These are phyloP conservation scores for Nerophis lumbriciformis DNA, from an alignment of 2,113 vertebrate species.

Conservation along the genomic window DNA sequence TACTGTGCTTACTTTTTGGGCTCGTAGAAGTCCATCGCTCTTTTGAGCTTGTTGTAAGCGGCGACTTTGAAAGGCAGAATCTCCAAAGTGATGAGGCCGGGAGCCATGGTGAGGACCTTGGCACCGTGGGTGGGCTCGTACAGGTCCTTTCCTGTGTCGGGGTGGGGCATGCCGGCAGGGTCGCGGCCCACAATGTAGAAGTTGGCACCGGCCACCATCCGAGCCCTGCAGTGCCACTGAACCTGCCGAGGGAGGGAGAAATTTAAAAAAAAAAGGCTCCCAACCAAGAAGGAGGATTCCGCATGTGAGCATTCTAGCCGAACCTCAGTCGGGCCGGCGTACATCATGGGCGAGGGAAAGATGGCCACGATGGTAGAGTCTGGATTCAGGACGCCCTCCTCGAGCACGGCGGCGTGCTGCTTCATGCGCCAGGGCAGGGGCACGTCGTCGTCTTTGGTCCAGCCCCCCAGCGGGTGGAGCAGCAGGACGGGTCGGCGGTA, in stretches of 20 bases:
- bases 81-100: constrained; percentile 91
- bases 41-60: constrained; percentile 92
- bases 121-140: constrained; percentile 94
- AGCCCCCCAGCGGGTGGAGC: constrained; percentile 92
- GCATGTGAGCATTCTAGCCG: neutral
- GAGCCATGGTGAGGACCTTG: constrained; percentile 97
- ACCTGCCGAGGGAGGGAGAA: constrained; percentile 71
- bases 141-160: constrained; percentile 89
- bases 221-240: constrained; percentile 95
- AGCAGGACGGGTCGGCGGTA: constrained; percentile 91
- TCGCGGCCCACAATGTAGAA: constrained; percentile 98
- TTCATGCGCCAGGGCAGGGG: constrained; percentile 94
- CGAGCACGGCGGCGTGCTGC: constrained; percentile 91
- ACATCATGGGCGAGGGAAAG: constrained; percentile 99
- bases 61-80: constrained; percentile 97
- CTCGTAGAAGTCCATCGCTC: constrained; percentile 94
- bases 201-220: constrained; percentile 97
- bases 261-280: neutral
- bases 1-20: constrained; percentile 81
- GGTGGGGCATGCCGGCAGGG: constrained; percentile 95
- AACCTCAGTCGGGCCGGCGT: constrained; percentile 97
- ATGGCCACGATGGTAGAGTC: constrained; percentile 91
- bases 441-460: constrained; percentile 98
- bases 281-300: neutral
- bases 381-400: constrained; percentile 85